Conservation (phyloP, 2,888 invertebrate genomes). For the Pyrrhosoma nymphula region DNA sequence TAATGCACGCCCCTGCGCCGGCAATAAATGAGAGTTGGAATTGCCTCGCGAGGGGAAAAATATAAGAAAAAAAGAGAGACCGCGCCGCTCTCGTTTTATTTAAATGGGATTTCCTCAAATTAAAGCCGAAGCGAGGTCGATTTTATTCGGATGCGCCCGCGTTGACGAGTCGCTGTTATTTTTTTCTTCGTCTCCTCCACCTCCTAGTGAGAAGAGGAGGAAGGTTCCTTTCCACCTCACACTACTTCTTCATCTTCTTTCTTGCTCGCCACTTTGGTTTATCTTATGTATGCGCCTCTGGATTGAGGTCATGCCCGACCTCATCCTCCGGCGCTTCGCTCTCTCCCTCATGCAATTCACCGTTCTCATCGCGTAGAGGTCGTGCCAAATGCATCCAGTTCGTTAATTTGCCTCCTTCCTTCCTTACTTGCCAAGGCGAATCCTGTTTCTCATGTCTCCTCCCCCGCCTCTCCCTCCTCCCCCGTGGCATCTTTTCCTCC, state of each 20-base stretch:
- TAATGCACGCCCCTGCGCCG: not conserved
- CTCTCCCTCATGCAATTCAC: not conserved
- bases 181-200: not conserved
- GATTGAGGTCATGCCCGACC: not conserved
- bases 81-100: not conserved
- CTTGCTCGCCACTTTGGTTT: not conserved
- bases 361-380: not conserved
- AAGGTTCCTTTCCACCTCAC: not conserved
- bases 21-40: not conserved
- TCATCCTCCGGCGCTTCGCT: not conserved
- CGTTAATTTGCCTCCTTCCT: conserved; percentile 23
- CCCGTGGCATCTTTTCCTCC: not conserved
- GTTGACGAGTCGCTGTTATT: not conserved
- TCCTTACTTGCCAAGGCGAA: not conserved
- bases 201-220: not conserved
- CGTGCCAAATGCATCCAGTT: conserved; percentile 29
- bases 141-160: not conserved
- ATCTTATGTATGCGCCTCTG: not conserved
- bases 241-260: not conserved
- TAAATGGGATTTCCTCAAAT: conserved; percentile 23
- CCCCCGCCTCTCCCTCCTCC: not conserved
- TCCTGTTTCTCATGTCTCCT: not conserved
- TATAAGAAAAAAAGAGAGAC: too few relatives aligned
- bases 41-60: not conserved
- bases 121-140: not conserved